Percentiles rank a stretch among this genome's conserved stretches.
phyloP scores from a whole-genome alignment of 2,113 vertebrate genomes.

The Nerophis ophidion region DNA sequence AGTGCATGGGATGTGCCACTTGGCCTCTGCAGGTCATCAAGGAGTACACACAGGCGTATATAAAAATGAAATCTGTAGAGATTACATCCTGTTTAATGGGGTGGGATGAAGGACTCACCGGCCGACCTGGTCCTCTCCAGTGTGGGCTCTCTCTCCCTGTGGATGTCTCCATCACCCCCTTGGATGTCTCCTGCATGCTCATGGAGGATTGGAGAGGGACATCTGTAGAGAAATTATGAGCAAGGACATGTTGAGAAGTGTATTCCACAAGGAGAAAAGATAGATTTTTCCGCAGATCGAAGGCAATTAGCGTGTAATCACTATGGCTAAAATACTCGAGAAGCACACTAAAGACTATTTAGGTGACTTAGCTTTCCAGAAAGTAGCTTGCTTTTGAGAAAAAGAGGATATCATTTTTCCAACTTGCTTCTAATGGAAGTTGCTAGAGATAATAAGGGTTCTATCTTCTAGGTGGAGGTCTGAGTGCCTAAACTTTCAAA shows the following conservation, averaged over 20 bases:
- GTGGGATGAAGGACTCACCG: conserved; percentile 59
- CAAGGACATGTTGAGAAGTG: conserved; percentile 9
- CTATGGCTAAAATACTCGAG: conserved; percentile 51
- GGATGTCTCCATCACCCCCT: conserved; percentile 75
- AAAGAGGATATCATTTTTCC: conserved; percentile 27
- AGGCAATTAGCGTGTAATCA: conserved; percentile 49
- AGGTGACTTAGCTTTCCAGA: conserved; percentile 23
- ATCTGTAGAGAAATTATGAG: conserved; percentile 64
- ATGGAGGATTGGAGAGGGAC: conserved; percentile 85
- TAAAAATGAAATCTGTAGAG: not conserved
- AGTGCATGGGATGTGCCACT: conserved; percentile 86
- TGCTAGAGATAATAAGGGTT: conserved; percentile 33
- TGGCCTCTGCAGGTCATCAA: conserved; percentile 76
- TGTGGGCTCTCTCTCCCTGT: conserved; percentile 80
- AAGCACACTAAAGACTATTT: conserved; percentile 40
- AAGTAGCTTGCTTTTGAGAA: conserved; percentile 28
- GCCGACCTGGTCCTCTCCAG: conserved; percentile 81
- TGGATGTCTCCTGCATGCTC: conserved; percentile 76
- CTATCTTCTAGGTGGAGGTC: conserved; percentile 21
- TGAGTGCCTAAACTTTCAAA: conserved; percentile 18
- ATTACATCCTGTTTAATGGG: not conserved
- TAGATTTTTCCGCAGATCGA: conserved; percentile 28
- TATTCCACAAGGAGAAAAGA: conserved; percentile 19
- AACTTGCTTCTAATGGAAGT: conserved; percentile 40
- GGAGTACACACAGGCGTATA: not conserved